Evolutionary conservation across 1,140 invertebrate species (phyloP).

Genomic region (Aphelenchoides fujianensis): DNA sequence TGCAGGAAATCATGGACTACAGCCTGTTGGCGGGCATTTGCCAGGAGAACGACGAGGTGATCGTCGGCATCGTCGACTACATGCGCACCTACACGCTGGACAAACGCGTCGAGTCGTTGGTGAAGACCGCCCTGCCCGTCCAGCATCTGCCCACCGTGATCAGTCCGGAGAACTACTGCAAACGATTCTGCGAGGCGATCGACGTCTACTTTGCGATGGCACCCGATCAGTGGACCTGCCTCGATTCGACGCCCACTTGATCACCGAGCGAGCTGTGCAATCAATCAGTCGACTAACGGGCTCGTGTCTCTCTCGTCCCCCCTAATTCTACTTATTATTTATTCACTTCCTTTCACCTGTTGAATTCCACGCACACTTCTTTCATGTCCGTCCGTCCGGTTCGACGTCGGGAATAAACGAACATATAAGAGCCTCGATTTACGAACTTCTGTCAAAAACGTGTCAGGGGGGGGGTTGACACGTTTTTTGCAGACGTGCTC

Average conservation of each 20-base stretch:
- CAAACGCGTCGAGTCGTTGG: slow-evolving; percentile 90
- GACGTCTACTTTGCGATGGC: slow-evolving; percentile 81
- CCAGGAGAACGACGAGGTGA: slow-evolving; percentile 77
- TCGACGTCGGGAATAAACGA: too few relatives aligned
- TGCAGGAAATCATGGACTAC: slow-evolving; percentile 95
- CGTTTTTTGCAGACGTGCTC: too few relatives aligned
- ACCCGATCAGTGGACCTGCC: slow-evolving; percentile 67
- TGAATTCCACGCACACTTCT: too few relatives aligned
- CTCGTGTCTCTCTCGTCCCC: too few relatives aligned
- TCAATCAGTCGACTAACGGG: too few relatives aligned
- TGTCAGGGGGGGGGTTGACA: too few relatives aligned
- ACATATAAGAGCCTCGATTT: too few relatives aligned
- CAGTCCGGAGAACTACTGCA: slow-evolving; percentile 85
- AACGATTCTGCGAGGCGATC: slow-evolving; percentile 87
- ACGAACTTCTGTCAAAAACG: too few relatives aligned
- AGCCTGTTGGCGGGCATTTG: slow-evolving; percentile 85
- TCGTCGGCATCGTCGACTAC: slow-evolving; percentile 97
- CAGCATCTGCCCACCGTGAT: slow-evolving; percentile 92
- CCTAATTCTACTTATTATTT: too few relatives aligned
- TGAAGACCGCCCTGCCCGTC: slow-evolving; percentile 83
- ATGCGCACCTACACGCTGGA: slow-evolving; percentile 98
- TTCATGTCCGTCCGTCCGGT: too few relatives aligned
- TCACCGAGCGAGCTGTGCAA: too few relatives aligned
- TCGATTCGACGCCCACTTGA: slow-evolving; percentile 26
- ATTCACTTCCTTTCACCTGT: too few relatives aligned